Percentiles rank a stretch among this genome's conserved stretches.
phyloP scores from a whole-genome alignment of 2,888 invertebrate genomes.

The Xanthia icteritia region DNA sequence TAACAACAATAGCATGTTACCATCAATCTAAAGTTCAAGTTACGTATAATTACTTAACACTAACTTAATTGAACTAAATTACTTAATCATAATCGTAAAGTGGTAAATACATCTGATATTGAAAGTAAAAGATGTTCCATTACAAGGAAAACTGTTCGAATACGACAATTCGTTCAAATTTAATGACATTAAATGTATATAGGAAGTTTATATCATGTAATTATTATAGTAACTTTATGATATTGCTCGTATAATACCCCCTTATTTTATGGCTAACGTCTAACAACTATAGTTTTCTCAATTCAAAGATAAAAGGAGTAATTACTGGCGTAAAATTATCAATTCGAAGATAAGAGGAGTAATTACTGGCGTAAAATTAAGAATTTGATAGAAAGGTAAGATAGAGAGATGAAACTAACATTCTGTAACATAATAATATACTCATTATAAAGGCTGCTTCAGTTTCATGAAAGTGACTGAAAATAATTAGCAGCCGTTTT shows the following conservation, averaged over 20 bases:
- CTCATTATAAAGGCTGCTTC: constrained; percentile 24
- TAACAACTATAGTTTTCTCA: constrained; percentile 31
- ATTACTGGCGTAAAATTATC: not conserved
- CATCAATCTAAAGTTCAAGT: constrained; percentile 30
- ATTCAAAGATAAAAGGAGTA: constrained; percentile 24
- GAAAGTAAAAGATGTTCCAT: constrained; percentile 26
- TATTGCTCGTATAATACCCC: constrained; percentile 11
- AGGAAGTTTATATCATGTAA: constrained; percentile 24
- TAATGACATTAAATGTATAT: constrained; percentile 17
- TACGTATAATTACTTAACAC: constrained; percentile 16
- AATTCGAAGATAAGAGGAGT: constrained; percentile 40
- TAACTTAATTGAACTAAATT: constrained; percentile 7
- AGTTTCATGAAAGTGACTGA: constrained; percentile 33
- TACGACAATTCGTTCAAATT: not conserved
- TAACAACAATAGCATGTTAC: constrained; percentile 1
- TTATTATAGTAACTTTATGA: constrained; percentile 7
- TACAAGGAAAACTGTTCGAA: constrained; percentile 8
- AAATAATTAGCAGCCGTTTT: constrained; percentile 38
- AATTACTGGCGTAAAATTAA: constrained; percentile 45
- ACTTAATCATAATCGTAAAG: constrained; percentile 23
- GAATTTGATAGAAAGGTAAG: constrained; percentile 55
- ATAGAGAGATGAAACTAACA: constrained; percentile 41
- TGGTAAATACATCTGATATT: constrained; percentile 1
- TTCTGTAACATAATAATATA: constrained; percentile 43
- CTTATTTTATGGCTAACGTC: constrained; percentile 13